Base-by-base conservation (phyloP, 2,113 vertebrate genomes). In the Meleagris gallopavo region DNA sequence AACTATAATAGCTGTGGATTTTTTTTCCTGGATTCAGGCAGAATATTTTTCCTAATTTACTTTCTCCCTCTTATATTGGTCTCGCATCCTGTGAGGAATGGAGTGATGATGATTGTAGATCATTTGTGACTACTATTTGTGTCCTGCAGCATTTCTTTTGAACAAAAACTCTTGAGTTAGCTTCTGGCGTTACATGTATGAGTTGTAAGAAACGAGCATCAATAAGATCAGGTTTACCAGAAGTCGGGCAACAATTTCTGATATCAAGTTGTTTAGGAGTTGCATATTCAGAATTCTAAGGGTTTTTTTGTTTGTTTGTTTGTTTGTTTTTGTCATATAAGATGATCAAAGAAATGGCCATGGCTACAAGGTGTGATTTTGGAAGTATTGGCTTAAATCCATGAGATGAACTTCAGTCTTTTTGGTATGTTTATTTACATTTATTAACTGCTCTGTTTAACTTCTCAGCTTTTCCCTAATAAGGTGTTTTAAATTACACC, bases 401-500 rank as follows among this genome's bases (percentile, higher is more conserved):
- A 74, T 73, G 15, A 85, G 73, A 5, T 13, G 14, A 94, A 70
- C 29, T 88, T 86, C 41, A 32, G 2, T 27, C 25, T 85, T 9
- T 11, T 71, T 55, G 9, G 20, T 91, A 86, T 88, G 50, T 34
- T 85, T 95, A 89, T 93, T 83, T 95, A 67, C 36, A 36, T 82
- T 79, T 94, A 55, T 70, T 92, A 92, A 71, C 38, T 71, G 45
- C 4, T 60, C 78, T 67, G 10, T 76, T 91, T 81, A 95, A 97
- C 60, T 60, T 95, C 75, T 78, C 30, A 64, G 40, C 43, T 80
- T 19, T 77, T 88, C 65, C 52, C 41, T 76, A 84, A 62, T 60
- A 90, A 83, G 7, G 30, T 70, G 82, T 89, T 93, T 76, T 41
- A 83, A 86, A 93, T 86, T 90, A 57, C 27, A 91, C 57, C 13